Evolutionary conservation across 2,113 vertebrate genomes (phyloP).

Genomic region (Marcusenius ussheri): DNA sequence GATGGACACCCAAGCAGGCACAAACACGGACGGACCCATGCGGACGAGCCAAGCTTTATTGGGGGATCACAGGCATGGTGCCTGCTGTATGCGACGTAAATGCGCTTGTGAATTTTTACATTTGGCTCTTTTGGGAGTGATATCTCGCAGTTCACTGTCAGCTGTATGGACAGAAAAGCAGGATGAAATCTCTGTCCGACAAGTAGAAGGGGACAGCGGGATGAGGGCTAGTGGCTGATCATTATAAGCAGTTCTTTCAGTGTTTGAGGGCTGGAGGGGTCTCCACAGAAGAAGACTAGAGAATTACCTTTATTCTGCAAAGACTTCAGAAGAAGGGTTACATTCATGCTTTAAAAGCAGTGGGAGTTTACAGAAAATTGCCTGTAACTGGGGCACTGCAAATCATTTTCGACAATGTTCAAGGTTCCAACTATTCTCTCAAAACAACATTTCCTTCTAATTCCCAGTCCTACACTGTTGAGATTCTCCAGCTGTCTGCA

Average conservation of each 20-base stretch:
- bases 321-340: neutral
- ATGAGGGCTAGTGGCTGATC: neutral
- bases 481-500: neutral
- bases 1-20: neutral
- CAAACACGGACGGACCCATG: neutral
- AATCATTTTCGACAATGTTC: neutral
- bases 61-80: neutral
- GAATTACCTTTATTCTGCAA: neutral
- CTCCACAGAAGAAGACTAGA: neutral
- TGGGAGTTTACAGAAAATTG: neutral
- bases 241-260: neutral
- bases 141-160: neutral
- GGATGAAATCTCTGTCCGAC: neutral
- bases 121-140: neutral
- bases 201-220: neutral
- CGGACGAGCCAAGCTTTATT: slow-evolving; percentile 10
- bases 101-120: neutral
- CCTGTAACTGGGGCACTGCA: neutral
- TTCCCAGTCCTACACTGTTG: neutral
- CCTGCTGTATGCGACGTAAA: neutral
- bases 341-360: neutral
- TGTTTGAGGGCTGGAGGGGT: neutral
- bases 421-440: neutral
- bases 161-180: neutral
- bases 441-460: neutral